Conservation (phyloP, 2,113 vertebrate species). For the Megaptera novaeangliae region DNA sequence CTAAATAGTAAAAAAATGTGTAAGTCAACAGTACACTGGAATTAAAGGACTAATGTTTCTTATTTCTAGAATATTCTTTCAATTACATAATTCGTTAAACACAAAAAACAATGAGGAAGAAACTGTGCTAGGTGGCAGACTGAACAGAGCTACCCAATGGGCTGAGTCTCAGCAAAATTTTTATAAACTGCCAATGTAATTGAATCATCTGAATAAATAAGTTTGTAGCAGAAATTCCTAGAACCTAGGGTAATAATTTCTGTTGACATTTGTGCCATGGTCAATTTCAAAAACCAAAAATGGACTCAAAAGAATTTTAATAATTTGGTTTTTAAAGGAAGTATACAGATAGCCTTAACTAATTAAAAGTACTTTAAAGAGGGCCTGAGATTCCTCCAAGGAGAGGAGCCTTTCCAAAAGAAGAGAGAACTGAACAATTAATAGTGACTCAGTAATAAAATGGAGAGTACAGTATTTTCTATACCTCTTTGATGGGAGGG, state of each 20-base stretch:
- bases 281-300: conserved; percentile 40
- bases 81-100: not conserved
- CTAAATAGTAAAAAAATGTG: not conserved
- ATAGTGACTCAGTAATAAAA: not conserved
- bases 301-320: conserved; percentile 20
- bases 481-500: not conserved
- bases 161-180: conserved; percentile 20
- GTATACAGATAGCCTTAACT: conserved; percentile 13
- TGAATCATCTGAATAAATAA: conserved; percentile 26
- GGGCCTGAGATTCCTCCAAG: not conserved
- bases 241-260: conserved; percentile 28
- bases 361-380: conserved; percentile 17
- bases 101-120: not conserved
- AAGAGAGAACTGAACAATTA: not conserved
- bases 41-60: not conserved
- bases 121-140: not conserved
- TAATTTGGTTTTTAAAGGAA: conserved; percentile 49
- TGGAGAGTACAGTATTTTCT: not conserved
- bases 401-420: not conserved
- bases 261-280: not conserved
- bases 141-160: not conserved
- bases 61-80: not conserved
- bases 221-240: not conserved
- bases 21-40: not conserved
- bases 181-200: conserved; percentile 8